Evolutionary conservation across 2,888 invertebrate species (phyloP).

Genomic region (Asteroscopus sphinx): DNA sequence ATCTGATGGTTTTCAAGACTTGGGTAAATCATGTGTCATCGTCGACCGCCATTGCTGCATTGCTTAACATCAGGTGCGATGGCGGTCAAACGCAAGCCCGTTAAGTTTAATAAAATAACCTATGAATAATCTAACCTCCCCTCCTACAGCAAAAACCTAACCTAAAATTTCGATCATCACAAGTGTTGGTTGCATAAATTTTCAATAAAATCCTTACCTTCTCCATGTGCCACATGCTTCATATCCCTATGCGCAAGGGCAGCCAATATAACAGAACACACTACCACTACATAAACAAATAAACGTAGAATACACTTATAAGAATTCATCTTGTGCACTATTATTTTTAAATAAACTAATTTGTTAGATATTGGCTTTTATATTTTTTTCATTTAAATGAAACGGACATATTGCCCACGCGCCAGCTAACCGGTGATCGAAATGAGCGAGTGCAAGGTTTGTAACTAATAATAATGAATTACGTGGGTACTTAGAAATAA

Average conservation of each 20-base stretch:
- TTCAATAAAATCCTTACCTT: slow-evolving; percentile 34
- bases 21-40: too few species aligned
- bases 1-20: too few species aligned
- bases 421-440: slow-evolving; percentile 17
- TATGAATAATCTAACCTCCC: too few species aligned
- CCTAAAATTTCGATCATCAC: background rate
- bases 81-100: too few species aligned
- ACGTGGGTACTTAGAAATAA: slow-evolving; percentile 21
- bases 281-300: slow-evolving; percentile 66
- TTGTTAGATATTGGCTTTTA: background rate
- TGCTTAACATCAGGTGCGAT: too few species aligned
- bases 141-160: too few species aligned
- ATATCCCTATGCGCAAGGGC: slow-evolving; percentile 32
- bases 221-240: slow-evolving; percentile 21
- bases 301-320: slow-evolving; percentile 47
- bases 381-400: background rate
- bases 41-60: too few species aligned
- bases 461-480: background rate
- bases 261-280: slow-evolving; percentile 62
- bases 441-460: slow-evolving; percentile 31
- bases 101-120: too few species aligned
- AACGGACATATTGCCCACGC: slow-evolving; percentile 24
- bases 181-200: background rate
- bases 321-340: slow-evolving; percentile 23
- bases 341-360: background rate